Conservation (phyloP, 2,797 vertebrate genomes). For the Siniperca undulata region DNA sequence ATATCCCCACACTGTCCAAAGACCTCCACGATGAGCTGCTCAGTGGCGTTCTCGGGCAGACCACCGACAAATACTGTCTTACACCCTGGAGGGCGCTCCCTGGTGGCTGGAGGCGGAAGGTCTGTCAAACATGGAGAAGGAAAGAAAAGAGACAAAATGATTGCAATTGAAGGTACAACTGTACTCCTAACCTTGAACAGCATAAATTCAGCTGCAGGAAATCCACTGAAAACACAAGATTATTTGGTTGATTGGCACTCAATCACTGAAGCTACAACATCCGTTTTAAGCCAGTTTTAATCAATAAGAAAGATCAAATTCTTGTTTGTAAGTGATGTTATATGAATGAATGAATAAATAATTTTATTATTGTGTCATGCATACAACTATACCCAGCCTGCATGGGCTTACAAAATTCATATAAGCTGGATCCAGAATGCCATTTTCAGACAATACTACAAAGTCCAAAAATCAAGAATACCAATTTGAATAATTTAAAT, state of each 20-base stretch:
- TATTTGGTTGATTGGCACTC: background rate
- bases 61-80: constrained; percentile 93
- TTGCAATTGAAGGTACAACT: constrained; percentile 4
- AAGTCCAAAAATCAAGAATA: background rate
- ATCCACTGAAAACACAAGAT: background rate
- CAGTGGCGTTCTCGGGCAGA: constrained; percentile 88
- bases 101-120: constrained; percentile 88
- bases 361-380: background rate
- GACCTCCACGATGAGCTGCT: constrained; percentile 91
- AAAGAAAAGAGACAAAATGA: constrained; percentile 13
- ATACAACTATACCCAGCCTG: background rate
- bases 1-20: constrained; percentile 92
- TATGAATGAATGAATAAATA: background rate
- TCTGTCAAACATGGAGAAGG: constrained; percentile 37
- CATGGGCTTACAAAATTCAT: background rate
- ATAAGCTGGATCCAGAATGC: background rate
- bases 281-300: background rate
- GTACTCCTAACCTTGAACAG: background rate
- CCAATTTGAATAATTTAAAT: too few species aligned
- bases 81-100: constrained; percentile 91
- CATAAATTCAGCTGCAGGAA: background rate
- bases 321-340: background rate
- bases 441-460: background rate
- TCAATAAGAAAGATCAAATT: background rate
- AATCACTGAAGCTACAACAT: background rate